These are phyloP conservation scores for Triplophysa yarkandensis DNA, from an alignment of 2,797 vertebrate species.

Conservation along the genomic window DNA sequence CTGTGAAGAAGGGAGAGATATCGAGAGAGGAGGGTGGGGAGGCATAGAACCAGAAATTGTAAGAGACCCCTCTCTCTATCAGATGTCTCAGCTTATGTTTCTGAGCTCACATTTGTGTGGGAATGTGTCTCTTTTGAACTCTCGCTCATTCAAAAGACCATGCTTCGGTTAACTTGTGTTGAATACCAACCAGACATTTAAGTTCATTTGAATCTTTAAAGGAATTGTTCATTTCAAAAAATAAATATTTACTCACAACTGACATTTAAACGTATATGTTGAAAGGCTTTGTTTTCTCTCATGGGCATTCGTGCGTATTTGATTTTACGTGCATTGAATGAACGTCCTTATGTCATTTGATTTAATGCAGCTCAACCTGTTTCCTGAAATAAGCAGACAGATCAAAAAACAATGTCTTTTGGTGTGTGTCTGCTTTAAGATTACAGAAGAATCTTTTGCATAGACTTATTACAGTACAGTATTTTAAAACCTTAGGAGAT, in stretches of 20 bases:
- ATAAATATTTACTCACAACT: neutral
- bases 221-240: neutral
- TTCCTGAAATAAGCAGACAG: slow-evolving; percentile 7
- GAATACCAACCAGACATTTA: neutral
- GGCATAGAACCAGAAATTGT: neutral
- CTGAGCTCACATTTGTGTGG: slow-evolving; percentile 32
- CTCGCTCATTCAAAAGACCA: slow-evolving; percentile 12
- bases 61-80: slow-evolving; percentile 22
- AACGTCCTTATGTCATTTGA: neutral
- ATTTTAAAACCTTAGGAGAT: neutral
- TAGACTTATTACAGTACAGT: no score
- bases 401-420: slow-evolving; percentile 15
- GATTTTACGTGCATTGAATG: neutral
- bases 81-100: slow-evolving; percentile 25
- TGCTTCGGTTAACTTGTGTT: neutral
- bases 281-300: slow-evolving; percentile 4
- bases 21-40: neutral
- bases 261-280: neutral
- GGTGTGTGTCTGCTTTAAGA: slow-evolving; percentile 2
- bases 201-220: neutral
- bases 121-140: slow-evolving; percentile 4
- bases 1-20: slow-evolving; percentile 3
- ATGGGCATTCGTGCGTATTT: neutral
- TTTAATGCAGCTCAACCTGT: neutral
- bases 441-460: neutral